phyloP scores from a whole-genome alignment of 1,140 invertebrate species.

The Battus philenor region DNA sequence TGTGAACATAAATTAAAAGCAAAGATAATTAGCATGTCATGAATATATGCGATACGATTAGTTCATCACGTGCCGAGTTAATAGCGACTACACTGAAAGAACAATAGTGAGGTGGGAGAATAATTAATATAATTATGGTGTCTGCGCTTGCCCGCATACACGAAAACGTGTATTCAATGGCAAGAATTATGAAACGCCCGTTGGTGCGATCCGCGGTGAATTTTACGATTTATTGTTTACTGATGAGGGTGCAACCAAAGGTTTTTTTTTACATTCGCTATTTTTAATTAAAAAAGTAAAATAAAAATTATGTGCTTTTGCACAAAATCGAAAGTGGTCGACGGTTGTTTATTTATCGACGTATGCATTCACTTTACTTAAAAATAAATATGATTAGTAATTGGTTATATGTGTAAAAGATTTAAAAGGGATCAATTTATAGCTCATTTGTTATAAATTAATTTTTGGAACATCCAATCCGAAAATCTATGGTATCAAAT shows the following conservation, averaged over 20 bases:
- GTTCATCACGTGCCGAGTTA: slow-evolving; percentile 30
- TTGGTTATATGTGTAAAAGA: too few species aligned
- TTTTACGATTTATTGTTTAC: slow-evolving; percentile 21
- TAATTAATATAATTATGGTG: slow-evolving; percentile 41
- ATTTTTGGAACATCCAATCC: too few species aligned
- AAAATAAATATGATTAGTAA: too few species aligned
- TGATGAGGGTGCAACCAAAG: slow-evolving; percentile 10
- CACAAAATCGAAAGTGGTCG: too few species aligned
- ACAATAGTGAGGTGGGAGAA: slow-evolving; percentile 38
- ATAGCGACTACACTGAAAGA: slow-evolving; percentile 18
- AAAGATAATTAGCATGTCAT: slow-evolving; percentile 29
- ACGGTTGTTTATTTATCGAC: too few species aligned
- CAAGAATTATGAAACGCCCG: slow-evolving; percentile 21
- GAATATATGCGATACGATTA: slow-evolving; percentile 29
- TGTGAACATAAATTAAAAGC: slow-evolving; percentile 1
- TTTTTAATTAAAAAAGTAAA: too few species aligned
- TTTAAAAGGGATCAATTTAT: too few species aligned
- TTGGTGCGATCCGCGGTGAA: slow-evolving; percentile 6
- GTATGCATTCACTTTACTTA: too few species aligned
- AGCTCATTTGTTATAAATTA: too few species aligned
- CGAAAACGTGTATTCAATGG: slow-evolving; percentile 25
- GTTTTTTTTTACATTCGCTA: too few species aligned
- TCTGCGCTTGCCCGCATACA: slow-evolving; percentile 34
- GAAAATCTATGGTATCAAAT: too few species aligned
- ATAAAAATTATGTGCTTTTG: too few species aligned